Evolutionary conservation across 2,888 invertebrate genomes (phyloP).

Genomic region (Ectropis crepuscularia): DNA sequence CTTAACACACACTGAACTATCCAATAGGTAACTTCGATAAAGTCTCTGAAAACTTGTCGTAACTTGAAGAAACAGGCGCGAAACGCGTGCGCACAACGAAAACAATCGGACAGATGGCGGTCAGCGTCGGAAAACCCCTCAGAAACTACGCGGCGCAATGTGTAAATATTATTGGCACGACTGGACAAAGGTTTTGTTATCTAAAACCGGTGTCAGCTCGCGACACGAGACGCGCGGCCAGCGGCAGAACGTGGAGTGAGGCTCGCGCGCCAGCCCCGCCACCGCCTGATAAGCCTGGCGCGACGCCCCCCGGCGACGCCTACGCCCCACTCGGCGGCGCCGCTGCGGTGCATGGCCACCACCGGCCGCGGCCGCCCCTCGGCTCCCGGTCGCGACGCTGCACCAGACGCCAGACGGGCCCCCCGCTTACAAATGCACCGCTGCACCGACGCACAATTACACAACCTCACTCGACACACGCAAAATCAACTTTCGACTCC

Average conservation of each 20-base stretch:
- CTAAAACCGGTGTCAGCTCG: conserved; percentile 77
- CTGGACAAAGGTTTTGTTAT: conserved; percentile 85
- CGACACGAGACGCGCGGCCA: conserved; percentile 76
- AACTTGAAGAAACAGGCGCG: conserved; percentile 72
- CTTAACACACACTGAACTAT: conserved; percentile 58
- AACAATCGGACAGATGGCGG: conserved; percentile 78
- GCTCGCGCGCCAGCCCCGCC: conserved; percentile 83
- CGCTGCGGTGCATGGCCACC: conserved; percentile 74
- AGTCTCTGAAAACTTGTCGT: conserved; percentile 71
- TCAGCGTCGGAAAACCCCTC: conserved; percentile 80
- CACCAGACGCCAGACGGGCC: conserved; percentile 70
- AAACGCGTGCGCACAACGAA: conserved; percentile 77
- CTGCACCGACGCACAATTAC: conserved; percentile 78
- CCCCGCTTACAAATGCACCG: conserved; percentile 72
- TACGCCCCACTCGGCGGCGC: conserved; percentile 81
- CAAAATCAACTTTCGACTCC: conserved; percentile 81
- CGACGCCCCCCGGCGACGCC: conserved; percentile 84
- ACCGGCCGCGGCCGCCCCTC: conserved; percentile 77
- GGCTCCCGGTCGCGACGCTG: conserved; percentile 59
- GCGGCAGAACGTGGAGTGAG: conserved; percentile 79
- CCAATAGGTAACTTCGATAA: conserved; percentile 56
- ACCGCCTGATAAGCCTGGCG: conserved; percentile 84
- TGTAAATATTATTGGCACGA: conserved; percentile 81
- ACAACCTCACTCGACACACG: conserved; percentile 62
- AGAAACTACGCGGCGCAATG: conserved; percentile 73